Evolutionary conservation across 2,797 vertebrate genomes (phyloP), one percentile per base, ranked within the genome.

Genomic region (Sciurus vulgaris): DNA sequence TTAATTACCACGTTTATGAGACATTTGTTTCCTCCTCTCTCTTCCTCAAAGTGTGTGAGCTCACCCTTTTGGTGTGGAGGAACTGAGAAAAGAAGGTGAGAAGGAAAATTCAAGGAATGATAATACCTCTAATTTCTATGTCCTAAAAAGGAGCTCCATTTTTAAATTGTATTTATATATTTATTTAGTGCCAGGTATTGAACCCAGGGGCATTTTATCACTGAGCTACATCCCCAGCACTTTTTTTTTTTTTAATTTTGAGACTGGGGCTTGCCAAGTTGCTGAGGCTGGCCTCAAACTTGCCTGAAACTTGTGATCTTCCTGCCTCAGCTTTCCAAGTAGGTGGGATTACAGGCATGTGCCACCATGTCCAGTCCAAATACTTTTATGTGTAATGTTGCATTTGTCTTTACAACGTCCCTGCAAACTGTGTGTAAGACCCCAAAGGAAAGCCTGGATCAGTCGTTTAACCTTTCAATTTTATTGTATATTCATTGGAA

Each of bases 1-100:
- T 90, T 89, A 95, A 97, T 97, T 94, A 74, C 88, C 94, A 96
- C 67, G 51, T 94, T 89, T 95, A 87, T 86, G 87, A 97, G 89
- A 95, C 89, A 82, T 95, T 93, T 92, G 47, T 93, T 96, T 77
- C 93, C 81, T 95, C 72, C 51, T 83, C 86, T 96, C 15, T 95
- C 72, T 89, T 92, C 74, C 54, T 90, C n/a, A 63, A 1, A 81
- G 69, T 88, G 56, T 90, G 81, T 96, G 90, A 96, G 44, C 47
- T 96, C 93, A 93, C 47, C 24, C 54, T 38, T 96, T 97, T 70
- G 76, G 61, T 93, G 79, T 73, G 69, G 86, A 94, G 89, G 63
- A 94, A 77, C 61, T 96, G 73, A 94, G 87, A 79, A 94, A 94
- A 93, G 79, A 94, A 97, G 81, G 84, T 86, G 61, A 89, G 81